Evolutionary conservation across 1,140 invertebrate genomes (phyloP), one percentile per base, ranked within the genome.

Genomic region (Ceratina australensis): DNA sequence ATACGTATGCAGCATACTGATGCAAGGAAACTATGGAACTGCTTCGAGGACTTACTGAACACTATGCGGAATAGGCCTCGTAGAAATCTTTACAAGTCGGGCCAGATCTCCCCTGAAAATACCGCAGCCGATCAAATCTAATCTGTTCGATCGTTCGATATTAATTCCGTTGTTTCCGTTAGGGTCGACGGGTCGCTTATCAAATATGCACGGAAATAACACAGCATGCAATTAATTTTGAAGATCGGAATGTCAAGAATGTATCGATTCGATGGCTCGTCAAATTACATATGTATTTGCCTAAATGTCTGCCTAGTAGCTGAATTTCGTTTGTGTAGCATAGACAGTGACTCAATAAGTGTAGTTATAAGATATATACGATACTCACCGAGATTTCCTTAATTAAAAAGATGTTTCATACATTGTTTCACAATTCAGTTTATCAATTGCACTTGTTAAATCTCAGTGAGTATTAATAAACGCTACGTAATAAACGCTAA

Each of bases 41-140:
- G 20, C 73, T 80, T 79, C 77, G 86, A 80, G 79, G 82, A 92
- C 91, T 92, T 92, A 92, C 91, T 92, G 89, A 91, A 91, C 79
- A 85, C 86, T 88, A 89, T 80, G 87, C 87, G 90, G 87, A 85
- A 87, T 92, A 91, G 89, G 89, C 89, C 89, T 89, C 78, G 89
- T 88, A 87, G 89, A 83, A 78, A 90, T 92, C 86, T 91, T 91
- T 89, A 89, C 82, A 80, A 92, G 90, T 88, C 87, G 88, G 83
- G 88, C 88, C 88, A 92, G 90, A 93, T 95, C 94, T 89, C 94
- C 94, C 93, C 94, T 95, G 94, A 93, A 95, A 94, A 91, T 86
- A 89, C 76, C 85, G 86, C 81, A 90, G 2, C 85, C 67, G 82
- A 90, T 90, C 85, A 88, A 79, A 56, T 59, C 77, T 77, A 71